Percentiles rank a stretch among this genome's conserved stretches.
phyloP scores from a whole-genome alignment of 2,888 invertebrate genomes.

The Mesorhabditis belari region DNA sequence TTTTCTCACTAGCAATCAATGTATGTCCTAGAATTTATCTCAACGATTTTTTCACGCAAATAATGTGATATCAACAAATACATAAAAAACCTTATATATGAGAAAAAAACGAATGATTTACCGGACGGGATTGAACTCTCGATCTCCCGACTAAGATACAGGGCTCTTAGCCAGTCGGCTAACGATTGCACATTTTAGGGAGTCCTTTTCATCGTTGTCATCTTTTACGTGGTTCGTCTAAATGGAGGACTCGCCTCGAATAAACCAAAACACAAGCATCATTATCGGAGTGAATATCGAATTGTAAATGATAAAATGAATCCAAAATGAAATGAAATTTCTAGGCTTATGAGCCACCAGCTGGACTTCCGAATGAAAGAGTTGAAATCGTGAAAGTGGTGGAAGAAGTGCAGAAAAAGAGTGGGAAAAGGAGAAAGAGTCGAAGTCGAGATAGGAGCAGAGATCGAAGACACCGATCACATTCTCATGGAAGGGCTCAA shows the following conservation, averaged over 20 bases:
- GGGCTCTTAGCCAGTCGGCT: too few relatives aligned
- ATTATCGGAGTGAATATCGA: slow-evolving; percentile 2
- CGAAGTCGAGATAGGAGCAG: background rate
- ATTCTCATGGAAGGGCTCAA: too few relatives aligned
- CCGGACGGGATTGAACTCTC: too few relatives aligned
- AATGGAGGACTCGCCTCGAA: slow-evolving; percentile 35
- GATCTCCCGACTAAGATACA: too few relatives aligned
- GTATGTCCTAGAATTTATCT: slow-evolving; percentile 5
- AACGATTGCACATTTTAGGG: slow-evolving; percentile 23
- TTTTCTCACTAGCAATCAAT: slow-evolving; percentile 40
- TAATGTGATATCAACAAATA: too few relatives aligned
- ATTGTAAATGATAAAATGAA: background rate
- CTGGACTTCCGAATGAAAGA: background rate
- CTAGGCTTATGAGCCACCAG: background rate
- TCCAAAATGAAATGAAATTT: background rate
- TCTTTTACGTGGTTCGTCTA: slow-evolving; percentile 44
- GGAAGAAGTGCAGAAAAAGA: background rate
- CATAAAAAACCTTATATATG: too few relatives aligned
- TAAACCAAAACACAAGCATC: slow-evolving; percentile 16
- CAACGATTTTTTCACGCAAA: background rate
- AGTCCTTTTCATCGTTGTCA: slow-evolving; percentile 37
- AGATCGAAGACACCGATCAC: too few relatives aligned
- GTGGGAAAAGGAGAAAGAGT: background rate
- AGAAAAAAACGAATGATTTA: too few relatives aligned
- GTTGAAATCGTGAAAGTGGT: background rate